phyloP scores from a whole-genome alignment of 2,888 invertebrate species.

The Zygaena filipendulae region DNA sequence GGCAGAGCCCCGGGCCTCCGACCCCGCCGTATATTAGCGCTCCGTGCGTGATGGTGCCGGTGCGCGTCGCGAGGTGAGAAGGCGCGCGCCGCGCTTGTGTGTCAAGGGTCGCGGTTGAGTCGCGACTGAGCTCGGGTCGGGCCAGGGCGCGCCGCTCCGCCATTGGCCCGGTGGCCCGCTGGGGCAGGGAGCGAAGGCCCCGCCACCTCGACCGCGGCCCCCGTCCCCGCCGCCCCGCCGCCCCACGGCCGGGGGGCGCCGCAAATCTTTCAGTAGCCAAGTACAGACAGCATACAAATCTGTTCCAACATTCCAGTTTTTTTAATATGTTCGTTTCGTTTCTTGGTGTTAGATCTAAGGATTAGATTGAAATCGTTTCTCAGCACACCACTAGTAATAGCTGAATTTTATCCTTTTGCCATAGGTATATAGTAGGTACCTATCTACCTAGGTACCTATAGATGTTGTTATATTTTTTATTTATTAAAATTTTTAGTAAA shows the following conservation, averaged over 20 bases:
- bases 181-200: conserved; percentile 66
- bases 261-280: conserved; percentile 55
- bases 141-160: conserved; percentile 61
- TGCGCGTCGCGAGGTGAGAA: conserved; percentile 44
- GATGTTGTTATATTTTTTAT: too few relatives aligned
- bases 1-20: conserved; percentile 70
- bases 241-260: conserved; percentile 38
- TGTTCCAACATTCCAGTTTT: conserved; percentile 19
- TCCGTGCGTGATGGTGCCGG: conserved; percentile 69
- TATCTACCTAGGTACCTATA: too few relatives aligned
- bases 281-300: conserved; percentile 55
- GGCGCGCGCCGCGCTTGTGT: conserved; percentile 54
- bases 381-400: too few relatives aligned
- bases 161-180: conserved; percentile 65
- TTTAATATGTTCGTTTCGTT: conserved; percentile 6
- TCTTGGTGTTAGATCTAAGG: conserved; percentile 14
- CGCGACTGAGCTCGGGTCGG: conserved; percentile 65
- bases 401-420: too few relatives aligned
- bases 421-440: too few relatives aligned
- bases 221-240: conserved; percentile 14
- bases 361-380: too few relatives aligned
- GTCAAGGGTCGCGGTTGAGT: conserved; percentile 65
- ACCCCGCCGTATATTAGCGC: conserved; percentile 69
- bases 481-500: too few relatives aligned
- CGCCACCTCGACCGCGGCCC: conserved; percentile 52